phyloP scores from a whole-genome alignment of 2,113 vertebrate species.

The Nestor notabilis region DNA sequence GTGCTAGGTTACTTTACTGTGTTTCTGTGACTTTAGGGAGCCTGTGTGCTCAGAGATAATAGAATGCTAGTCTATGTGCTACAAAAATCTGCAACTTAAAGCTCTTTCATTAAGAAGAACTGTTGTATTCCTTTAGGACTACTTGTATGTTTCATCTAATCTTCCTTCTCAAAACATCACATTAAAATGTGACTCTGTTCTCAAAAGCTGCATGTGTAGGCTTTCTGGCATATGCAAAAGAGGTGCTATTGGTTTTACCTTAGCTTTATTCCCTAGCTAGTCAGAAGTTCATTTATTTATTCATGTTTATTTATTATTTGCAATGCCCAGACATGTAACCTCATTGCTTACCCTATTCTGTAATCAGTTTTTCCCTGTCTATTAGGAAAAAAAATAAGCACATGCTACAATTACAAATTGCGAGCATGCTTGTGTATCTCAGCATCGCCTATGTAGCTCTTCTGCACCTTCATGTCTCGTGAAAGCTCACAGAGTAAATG shows the following conservation, averaged over 20 bases:
- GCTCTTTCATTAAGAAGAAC: background rate
- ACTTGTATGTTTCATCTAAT: background rate
- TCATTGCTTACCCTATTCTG: background rate
- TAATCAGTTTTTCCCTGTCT: background rate
- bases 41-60: background rate
- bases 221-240: background rate
- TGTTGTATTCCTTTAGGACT: background rate
- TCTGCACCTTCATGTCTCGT: background rate
- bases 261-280: background rate
- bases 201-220: background rate
- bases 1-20: background rate
- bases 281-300: background rate
- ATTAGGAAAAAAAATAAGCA: background rate
- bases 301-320: slow-evolving; percentile 5
- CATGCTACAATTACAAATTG: background rate
- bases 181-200: background rate
- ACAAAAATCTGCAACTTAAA: background rate
- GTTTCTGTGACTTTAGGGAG: background rate
- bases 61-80: background rate
- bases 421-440: background rate
- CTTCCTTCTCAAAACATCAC: background rate
- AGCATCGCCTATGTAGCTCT: background rate
- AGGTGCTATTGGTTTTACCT: background rate
- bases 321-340: background rate
- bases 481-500: background rate